phyloP scores from a whole-genome alignment of 2,113 vertebrate genomes.

The Panthera uncia region DNA sequence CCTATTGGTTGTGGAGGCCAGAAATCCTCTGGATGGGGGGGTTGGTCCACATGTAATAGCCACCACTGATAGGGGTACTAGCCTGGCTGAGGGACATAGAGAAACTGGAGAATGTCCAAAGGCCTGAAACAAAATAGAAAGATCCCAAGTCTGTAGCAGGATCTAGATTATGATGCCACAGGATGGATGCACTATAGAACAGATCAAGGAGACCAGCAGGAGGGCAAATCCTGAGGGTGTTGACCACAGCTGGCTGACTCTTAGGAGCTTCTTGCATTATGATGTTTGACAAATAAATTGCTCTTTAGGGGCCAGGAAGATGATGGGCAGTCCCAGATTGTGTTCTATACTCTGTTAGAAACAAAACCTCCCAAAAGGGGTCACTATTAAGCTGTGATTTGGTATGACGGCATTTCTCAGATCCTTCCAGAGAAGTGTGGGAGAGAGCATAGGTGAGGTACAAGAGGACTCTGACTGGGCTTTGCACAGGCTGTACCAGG shows the following conservation, averaged over 20 bases:
- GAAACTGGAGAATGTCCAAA: background rate
- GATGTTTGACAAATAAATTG: background rate
- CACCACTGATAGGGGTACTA: background rate
- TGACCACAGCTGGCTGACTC: background rate
- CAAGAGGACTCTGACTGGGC: background rate
- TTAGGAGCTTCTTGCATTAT: background rate
- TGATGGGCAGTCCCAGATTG: background rate
- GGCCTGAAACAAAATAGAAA: background rate
- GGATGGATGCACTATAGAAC: background rate
- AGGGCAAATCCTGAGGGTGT: background rate
- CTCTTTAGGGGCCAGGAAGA: background rate
- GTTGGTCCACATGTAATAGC: background rate
- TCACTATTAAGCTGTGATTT: slow-evolving; percentile 55
- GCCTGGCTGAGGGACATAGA: background rate
- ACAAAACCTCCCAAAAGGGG: slow-evolving; percentile 58
- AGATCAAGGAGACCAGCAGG: background rate
- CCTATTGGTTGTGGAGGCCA: background rate
- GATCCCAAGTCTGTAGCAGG: background rate
- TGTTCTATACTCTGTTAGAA: background rate
- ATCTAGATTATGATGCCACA: background rate
- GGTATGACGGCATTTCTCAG: background rate
- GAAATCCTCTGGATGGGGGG: background rate
- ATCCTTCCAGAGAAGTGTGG: background rate
- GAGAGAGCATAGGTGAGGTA: background rate
- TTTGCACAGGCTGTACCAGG: background rate